Base-by-base conservation (phyloP, 1,140 invertebrate species). In the Aradophagus sp. region DNA sequence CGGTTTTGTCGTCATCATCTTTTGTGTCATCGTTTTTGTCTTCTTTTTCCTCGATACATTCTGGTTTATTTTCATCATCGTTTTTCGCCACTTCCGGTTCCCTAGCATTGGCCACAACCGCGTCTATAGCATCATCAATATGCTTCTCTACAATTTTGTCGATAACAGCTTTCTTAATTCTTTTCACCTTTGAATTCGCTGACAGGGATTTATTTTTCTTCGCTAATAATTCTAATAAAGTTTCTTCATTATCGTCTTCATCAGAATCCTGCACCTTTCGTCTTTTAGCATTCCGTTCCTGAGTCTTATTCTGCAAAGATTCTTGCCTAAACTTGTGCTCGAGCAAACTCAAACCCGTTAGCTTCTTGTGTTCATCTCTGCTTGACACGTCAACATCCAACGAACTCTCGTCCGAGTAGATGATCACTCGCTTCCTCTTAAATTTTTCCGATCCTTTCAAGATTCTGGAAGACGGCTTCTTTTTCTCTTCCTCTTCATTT, bases 321-420 rank as follows among this genome's bases (percentile, higher is more conserved):
- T 84, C 80, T 27, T 78, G 76, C 15, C 73, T 75, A 10, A 81
- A 74, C 2, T 72, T 67, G 23, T 82, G 68, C 10, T 82, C 80
- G 0, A 82, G 44, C 5, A 84, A 48, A 14, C 62, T 72, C 3
- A 83, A 65, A 7, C 78, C 81, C 0, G 76, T 62, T 14, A 19
- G 35, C 14, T 76, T 76, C 16, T 66, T 75, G 4, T 55, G 38
- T 12, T 80, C 76, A 4, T 17, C 13, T 34, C 67, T 73, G n/a
- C 52, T 50, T 0, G 29, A 45, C 0, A 62, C n/a, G 1, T 76
- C 75, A 1, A 72, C 35, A 5, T 84, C 80, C 39, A 77, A 38
- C 2, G 78, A 83, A 63, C 81, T 84, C 2, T 84, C 83, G 10
- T 84, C 81, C 0, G 81, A 80, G 29, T 84, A 84, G 35, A 83